Base-by-base conservation (phyloP, 2,888 invertebrate species). In the Seira ritae region DNA sequence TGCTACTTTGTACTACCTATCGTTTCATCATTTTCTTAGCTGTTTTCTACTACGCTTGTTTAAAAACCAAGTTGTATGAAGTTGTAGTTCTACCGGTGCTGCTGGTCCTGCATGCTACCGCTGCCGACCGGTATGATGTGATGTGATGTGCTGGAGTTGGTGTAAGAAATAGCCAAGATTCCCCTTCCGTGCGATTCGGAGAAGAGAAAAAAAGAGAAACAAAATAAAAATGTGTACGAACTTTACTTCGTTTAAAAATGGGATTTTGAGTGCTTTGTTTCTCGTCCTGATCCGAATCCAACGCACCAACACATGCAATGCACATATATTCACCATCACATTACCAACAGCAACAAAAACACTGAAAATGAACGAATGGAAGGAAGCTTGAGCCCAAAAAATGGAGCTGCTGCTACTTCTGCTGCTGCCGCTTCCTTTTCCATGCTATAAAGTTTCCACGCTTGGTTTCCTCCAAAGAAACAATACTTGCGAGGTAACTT, bases 191-290 rank as follows among this genome's bases (percentile, higher is more conserved):
- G 42, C n/a, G n/a, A n/a, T n/a, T n/a, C n/a, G n/a, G n/a, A n/a
- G n/a, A n/a, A n/a, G n/a, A n/a, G n/a, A n/a, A n/a, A n/a, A n/a
- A n/a, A 55, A 60, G 23, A 12, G 55, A 71, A 71, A 71, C 50
- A 20, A 46, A 66, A 74, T 3, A 55, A 12, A 55, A 76, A 75
- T 75, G 22, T 46, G 10, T 62, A 50, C 20, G n/a, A n/a, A n/a
- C n/a, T n/a, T n/a, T n/a, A n/a, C n/a, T n/a, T n/a, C n/a, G n/a
- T 75, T 75, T 76, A 46, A 68, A 75, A 75, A 76, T 76, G 76
- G 76, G 76, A 76, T 76, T 76, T 68, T 68, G 76, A 76, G 68
- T 68, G 55, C 19, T 76, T 76, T 68, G 42, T 50, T 76, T 46
- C 66, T 55, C 17, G 62, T 62, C 68, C 24, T 62, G n/a, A 67